Evolutionary conservation across 2,797 vertebrate genomes (phyloP).

Genomic region (Coregonus ussuriensis): DNA sequence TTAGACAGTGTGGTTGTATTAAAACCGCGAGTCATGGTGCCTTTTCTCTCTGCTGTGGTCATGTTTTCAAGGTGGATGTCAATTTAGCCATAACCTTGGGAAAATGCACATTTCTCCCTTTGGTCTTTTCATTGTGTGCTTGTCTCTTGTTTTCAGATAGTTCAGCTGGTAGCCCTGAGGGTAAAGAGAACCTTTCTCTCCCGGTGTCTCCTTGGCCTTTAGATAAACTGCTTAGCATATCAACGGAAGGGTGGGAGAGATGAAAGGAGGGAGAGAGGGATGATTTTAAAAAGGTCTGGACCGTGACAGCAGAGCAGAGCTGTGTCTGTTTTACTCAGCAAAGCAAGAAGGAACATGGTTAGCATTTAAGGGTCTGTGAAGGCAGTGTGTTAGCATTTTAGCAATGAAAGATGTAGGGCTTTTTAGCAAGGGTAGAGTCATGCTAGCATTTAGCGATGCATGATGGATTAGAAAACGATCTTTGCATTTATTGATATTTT

Average conservation of each 20-base stretch:
- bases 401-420: not conserved
- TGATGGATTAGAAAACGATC: not conserved
- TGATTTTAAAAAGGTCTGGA: not conserved
- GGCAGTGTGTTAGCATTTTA: not conserved
- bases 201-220: conserved; percentile 32
- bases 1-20: not conserved
- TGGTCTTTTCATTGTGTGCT: not conserved
- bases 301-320: not conserved
- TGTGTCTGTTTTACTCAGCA: conserved; percentile 22
- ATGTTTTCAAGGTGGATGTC: not conserved
- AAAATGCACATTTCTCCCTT: not conserved
- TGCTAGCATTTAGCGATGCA: no score
- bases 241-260: not conserved
- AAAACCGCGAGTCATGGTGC: not conserved
- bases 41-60: not conserved
- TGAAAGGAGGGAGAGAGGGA: not conserved
- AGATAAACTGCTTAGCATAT: conserved; percentile 20
- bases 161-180: conserved; percentile 10
- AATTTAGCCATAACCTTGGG: not conserved
- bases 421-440: not conserved
- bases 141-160: not conserved
- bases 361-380: not conserved
- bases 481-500: not conserved
- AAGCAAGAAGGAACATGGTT: conserved; percentile 15
- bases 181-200: conserved; percentile 28